These are phyloP conservation scores for Drosophila helvetica DNA, from an alignment of 2,888 invertebrate species.

Conservation along the genomic window DNA sequence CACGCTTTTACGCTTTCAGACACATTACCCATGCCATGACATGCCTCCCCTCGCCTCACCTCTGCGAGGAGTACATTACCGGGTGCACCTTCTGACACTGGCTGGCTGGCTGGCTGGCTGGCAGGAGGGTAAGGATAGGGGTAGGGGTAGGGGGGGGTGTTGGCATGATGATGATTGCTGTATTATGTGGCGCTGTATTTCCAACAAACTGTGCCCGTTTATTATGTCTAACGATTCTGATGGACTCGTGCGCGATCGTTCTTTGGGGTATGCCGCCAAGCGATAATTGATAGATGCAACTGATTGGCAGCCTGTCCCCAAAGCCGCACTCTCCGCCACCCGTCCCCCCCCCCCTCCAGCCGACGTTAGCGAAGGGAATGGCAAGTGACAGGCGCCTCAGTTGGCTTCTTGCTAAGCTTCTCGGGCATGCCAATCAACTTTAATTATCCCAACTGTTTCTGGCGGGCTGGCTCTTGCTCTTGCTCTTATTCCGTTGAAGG, in stretches of 20 bases:
- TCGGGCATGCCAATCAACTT: constrained; percentile 64
- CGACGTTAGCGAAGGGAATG: background rate
- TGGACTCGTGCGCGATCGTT: constrained; percentile 7
- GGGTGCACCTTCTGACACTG: constrained; percentile 55
- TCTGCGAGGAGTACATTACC: constrained; percentile 28
- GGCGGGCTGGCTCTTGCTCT: constrained; percentile 15
- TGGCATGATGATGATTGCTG: constrained; percentile 59
- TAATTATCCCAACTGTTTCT: constrained; percentile 64
- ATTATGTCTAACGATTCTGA: constrained; percentile 62
- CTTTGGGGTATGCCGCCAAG: background rate
- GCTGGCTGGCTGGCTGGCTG: background rate
- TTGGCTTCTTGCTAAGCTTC: constrained; percentile 26
- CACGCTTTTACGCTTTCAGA: constrained; percentile 83
- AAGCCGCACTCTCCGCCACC: background rate
- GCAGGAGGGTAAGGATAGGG: too few species aligned
- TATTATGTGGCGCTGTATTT: constrained; percentile 73
- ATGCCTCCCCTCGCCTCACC: constrained; percentile 1
- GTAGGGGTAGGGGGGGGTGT: constrained; percentile 3
- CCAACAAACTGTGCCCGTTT: constrained; percentile 64
- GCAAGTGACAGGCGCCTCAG: constrained; percentile 10
- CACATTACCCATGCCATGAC: constrained; percentile 77
- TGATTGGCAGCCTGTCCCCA: constrained; percentile 47
- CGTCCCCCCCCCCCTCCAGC: background rate
- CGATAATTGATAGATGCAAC: constrained; percentile 59
- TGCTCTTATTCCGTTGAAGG: constrained; percentile 20